Conservation (phyloP, 1,140 invertebrate genomes). For the Diabrotica undecimpunctata region DNA sequence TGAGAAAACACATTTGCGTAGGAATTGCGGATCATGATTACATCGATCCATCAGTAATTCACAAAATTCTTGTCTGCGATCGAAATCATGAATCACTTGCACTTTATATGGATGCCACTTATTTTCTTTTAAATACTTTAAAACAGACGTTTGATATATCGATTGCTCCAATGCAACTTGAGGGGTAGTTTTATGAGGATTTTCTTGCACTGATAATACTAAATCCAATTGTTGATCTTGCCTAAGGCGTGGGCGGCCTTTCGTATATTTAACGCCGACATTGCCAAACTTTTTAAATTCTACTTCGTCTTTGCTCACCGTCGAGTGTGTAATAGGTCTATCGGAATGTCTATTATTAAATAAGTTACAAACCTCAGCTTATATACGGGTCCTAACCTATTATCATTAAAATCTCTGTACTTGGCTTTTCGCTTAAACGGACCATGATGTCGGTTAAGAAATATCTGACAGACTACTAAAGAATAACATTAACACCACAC, state of each 20-base stretch:
- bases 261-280: background rate
- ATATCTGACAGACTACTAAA: too few relatives aligned
- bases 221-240: background rate
- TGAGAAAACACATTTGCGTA: background rate
- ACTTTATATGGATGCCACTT: background rate
- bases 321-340: slow-evolving; percentile 9
- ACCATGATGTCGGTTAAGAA: too few relatives aligned
- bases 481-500: too few relatives aligned
- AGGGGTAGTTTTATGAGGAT: background rate
- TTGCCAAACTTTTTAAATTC: slow-evolving; percentile 11
- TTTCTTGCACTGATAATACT: slow-evolving; percentile 1
- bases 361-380: slow-evolving; percentile 7
- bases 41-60: background rate
- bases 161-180: background rate
- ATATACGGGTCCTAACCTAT: background rate
- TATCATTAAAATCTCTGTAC: background rate
- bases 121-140: slow-evolving; percentile 1
- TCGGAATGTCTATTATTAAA: slow-evolving; percentile 7
- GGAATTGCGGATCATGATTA: background rate
- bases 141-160: slow-evolving; percentile 5
- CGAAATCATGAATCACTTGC: slow-evolving; percentile 1
- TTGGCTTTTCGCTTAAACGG: background rate
- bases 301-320: slow-evolving; percentile 4
- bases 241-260: background rate
- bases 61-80: background rate